Percentiles rank a stretch among this genome's conserved stretches.
Conservation (phyloP, 2,888 invertebrate species). For the Pheosia tremula region DNA sequence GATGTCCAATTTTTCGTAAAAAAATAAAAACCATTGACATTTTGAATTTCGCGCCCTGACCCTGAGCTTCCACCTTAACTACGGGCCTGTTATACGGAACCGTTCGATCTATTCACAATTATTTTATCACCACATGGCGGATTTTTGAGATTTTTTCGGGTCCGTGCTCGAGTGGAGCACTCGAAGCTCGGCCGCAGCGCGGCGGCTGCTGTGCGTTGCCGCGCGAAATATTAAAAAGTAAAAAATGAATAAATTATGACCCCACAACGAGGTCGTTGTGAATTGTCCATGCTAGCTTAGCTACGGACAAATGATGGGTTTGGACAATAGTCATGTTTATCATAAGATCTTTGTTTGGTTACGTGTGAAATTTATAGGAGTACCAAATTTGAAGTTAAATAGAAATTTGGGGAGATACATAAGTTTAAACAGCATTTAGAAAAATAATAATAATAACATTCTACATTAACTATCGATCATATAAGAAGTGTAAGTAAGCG, state of each 20-base stretch:
- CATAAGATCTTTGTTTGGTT: no score
- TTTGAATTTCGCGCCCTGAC: no score
- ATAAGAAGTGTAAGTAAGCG: no score
- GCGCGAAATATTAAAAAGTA: constrained; percentile 81
- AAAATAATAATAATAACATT: no score
- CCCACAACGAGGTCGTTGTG: constrained; percentile 63
- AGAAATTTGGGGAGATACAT: no score
- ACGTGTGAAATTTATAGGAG: no score
- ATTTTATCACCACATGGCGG: constrained; percentile 71
- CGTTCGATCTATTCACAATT: constrained; percentile 51
- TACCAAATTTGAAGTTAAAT: no score
- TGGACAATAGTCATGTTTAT: background rate
- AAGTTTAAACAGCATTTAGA: no score
- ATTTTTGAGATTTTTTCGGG: constrained; percentile 77
- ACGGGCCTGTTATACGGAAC: constrained; percentile 52
- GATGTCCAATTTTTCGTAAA: no score
- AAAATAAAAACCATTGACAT: no score
- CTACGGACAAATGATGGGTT: constrained; percentile 38
- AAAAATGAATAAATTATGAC: constrained; percentile 69
- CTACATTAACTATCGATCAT: no score
- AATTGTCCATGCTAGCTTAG: constrained; percentile 59
- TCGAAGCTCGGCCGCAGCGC: constrained; percentile 61
- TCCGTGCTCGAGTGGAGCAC: constrained; percentile 75
- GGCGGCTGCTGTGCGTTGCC: constrained; percentile 48
- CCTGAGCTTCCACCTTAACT: no score